Evolutionary conservation across 2,113 vertebrate genomes (phyloP), one percentile per base, ranked within the genome.

Genomic region (Macaca mulatta): DNA sequence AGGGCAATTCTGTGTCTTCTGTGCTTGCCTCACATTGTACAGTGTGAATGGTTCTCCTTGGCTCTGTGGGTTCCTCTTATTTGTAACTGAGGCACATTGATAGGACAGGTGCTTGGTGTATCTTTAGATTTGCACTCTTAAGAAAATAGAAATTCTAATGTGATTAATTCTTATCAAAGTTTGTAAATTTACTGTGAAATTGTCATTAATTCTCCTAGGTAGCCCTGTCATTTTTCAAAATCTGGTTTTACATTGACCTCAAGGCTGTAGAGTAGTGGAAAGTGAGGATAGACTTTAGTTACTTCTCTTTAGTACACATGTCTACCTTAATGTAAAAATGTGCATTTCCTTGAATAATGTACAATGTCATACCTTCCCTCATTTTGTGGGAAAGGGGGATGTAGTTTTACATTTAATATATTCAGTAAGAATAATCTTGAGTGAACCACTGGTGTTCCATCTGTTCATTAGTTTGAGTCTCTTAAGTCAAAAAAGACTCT

Each of bases 111-210:
- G 48, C 57, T 40, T 91, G 8, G 30, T 79, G 1, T 90, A 2
- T 55, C 18, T 93, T 94, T 40, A 88, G 38, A 16, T 87, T 81
- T 94, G 40, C 89, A 72, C 30, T 84, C 2, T 43, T 74, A 86
- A 90, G 77, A 89, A 79, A 92, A 87, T 16, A 57, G 48, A 86
- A 86, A 94, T 83, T 32, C 55, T 83, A 40, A 92, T 77, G 11
- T 94, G 91, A 94, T 83, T 82, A 6, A 89, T 92, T 94, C n/a
- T 91, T 11, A 90, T 18, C 97, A 93, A 93, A 91, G 74, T 82
- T 55, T 93, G n/a, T 88, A 55, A 82, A 69, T 94, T 97, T 94
- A 70, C n/a, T 97, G 10, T 82, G 45, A 84, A 52, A 32, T 69
- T 91, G 74, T 96, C 74, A 91, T 12, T 67, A 9, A 82, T 30